Conservation (phyloP, 2,797 vertebrate genomes). For the Iguana delicatissima region DNA sequence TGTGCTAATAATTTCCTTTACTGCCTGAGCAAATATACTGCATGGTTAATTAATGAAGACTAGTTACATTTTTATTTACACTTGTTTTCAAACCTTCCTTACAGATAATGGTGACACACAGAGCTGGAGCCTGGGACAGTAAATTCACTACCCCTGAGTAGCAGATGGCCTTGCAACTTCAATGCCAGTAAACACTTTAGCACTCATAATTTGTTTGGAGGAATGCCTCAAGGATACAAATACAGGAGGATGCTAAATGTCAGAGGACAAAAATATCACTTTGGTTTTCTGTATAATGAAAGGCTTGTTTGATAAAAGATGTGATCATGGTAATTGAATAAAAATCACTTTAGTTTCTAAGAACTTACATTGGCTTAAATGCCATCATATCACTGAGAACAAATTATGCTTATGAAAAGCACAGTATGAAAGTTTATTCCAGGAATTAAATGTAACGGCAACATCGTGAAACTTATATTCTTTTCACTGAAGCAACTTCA, state of each 20-base stretch:
- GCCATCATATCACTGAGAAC: fast-evolving
- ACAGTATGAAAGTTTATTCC: fast-evolving
- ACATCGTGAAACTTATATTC: not conserved
- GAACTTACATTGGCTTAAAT: not conserved
- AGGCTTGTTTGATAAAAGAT: not conserved
- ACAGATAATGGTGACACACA: too few relatives aligned
- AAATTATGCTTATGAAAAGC: not conserved
- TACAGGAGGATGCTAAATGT: not conserved
- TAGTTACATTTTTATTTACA: too few relatives aligned
- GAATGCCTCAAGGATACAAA: not conserved
- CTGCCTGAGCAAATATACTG: too few relatives aligned
- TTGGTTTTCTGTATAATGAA: not conserved
- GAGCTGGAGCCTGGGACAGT: too few relatives aligned
- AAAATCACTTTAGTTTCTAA: constrained; percentile 24
- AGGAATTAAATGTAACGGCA: constrained; percentile 28
- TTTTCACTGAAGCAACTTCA: not conserved
- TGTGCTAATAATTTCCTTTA: too few relatives aligned
- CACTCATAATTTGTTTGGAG: not conserved
- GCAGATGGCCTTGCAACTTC: not conserved
- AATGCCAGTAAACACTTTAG: not conserved
- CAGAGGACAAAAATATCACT: not conserved
- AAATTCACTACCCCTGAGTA: not conserved
- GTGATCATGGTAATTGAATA: not conserved
- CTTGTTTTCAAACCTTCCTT: too few relatives aligned
- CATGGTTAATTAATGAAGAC: too few relatives aligned